Conservation (phyloP, 1,140 invertebrate genomes). For the Melanaphis sacchari region DNA sequence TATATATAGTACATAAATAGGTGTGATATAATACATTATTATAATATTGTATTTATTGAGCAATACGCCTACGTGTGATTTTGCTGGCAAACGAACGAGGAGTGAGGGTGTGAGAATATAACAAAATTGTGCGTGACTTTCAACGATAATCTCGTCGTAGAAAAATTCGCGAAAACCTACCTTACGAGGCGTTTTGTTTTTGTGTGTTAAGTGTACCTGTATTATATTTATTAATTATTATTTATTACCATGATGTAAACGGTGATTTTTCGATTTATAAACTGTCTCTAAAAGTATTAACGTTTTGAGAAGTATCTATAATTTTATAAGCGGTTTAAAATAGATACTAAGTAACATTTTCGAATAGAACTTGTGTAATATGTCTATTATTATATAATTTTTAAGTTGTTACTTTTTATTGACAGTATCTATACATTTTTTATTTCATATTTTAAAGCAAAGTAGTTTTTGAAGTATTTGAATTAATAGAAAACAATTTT, state of each 20-base stretch:
- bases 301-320: not conserved
- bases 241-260: not conserved
- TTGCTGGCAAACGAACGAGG: not conserved
- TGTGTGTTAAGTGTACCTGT: not conserved
- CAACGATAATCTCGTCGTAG: constrained; percentile 2
- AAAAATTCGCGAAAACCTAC: not conserved
- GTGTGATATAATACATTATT: constrained; percentile 12
- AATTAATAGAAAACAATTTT: not conserved
- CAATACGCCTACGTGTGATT: constrained; percentile 10
- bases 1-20: not conserved
- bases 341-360: no score
- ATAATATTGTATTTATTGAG: constrained; percentile 17
- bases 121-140: constrained; percentile 31
- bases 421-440: no score
- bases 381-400: no score
- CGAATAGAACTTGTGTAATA: no score
- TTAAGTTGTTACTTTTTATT: no score
- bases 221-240: not conserved
- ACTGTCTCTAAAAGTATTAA: not conserved
- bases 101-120: not conserved
- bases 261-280: not conserved
- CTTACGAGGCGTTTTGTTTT: not conserved
- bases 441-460: no score
- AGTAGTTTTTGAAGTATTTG: not conserved
- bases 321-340: no score